Percentiles rank a stretch among this genome's conserved stretches.
Evolutionary conservation across 2,888 invertebrate species (phyloP).

Genomic region (Lithosia quadra): DNA sequence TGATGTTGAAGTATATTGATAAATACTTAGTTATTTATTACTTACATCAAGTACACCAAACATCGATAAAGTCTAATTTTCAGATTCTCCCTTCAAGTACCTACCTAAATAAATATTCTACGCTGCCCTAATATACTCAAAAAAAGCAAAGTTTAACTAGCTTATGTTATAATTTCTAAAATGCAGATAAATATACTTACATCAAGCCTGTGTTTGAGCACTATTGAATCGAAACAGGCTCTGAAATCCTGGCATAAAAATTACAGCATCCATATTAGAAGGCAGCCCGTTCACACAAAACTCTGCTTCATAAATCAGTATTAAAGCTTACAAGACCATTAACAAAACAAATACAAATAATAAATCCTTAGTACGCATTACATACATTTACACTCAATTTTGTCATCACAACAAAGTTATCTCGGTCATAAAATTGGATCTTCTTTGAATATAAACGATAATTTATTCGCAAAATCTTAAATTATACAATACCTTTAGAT

Average conservation of each 20-base stretch:
- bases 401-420: conserved; percentile 36
- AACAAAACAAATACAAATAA: conserved; percentile 12
- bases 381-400: conserved; percentile 13
- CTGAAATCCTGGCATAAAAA: not conserved
- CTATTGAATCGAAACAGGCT: no score
- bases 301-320: not conserved
- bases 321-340: conserved; percentile 2
- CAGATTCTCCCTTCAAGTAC: no score
- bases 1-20: not conserved
- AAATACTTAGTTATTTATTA: not conserved
- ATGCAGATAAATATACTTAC: no score
- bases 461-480: conserved; percentile 35
- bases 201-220: no score
- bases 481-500: conserved; percentile 26
- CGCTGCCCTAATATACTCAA: no score
- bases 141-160: no score
- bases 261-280: not conserved
- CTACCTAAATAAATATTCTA: no score
- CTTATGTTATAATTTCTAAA: no score
- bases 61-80: no score
- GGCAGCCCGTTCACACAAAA: not conserved
- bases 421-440: conserved; percentile 34
- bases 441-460: conserved; percentile 27
- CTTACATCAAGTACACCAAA: not conserved
- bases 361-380: not conserved